Evolutionary conservation across 2,797 vertebrate species (phyloP), one percentile per base, ranked within the genome.

Genomic region (Myiothlypis coronata): DNA sequence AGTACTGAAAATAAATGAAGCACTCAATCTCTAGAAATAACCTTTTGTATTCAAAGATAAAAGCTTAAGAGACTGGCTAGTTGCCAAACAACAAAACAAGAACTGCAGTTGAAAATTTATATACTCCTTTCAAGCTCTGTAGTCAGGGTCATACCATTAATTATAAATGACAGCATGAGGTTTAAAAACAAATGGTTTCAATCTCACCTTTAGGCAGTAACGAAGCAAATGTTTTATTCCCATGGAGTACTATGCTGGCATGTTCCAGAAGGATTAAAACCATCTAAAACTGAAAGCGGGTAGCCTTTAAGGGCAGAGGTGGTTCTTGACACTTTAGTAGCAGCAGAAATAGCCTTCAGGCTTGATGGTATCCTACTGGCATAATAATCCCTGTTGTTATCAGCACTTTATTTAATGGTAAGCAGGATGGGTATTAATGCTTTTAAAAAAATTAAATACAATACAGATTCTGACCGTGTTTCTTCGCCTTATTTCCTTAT

Each of bases 161-260:
- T 96, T 96, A 96, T 41, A 89, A 91, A 91, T 87, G 94, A 96
- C 90, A 92, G 65, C 68, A 43, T 64, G 83, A 74, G 69, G 55
- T 89, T 94, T 89, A 94, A 92, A 96, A 96, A 87, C 82, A 96
- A 96, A 96, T 89, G 89, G 74, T 89, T 96, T 89, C 86, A 86
- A 93, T 67, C 86, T 97, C 90, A 95, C 90, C 90, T 97, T 94
- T 91, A 94, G 90, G 68, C 80, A 71, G 71, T 92, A 93, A 93
- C 0, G 39, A 92, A 96, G 55, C 65, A 94, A 94, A 87, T 67
- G 74, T 83, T 97, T 96, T 70, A 95, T 94, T 95, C 52, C 57
- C 79, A 75, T 64, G 37, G 71, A 93, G 50, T 26, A 30, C 20
- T 76, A 71, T 2, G 26, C 46, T 92, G 65, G 39, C 21, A 19